Evolutionary conservation across 2,888 invertebrate genomes (phyloP), one percentile per base, ranked within the genome.

Genomic region (Drosophila picticornis): DNA sequence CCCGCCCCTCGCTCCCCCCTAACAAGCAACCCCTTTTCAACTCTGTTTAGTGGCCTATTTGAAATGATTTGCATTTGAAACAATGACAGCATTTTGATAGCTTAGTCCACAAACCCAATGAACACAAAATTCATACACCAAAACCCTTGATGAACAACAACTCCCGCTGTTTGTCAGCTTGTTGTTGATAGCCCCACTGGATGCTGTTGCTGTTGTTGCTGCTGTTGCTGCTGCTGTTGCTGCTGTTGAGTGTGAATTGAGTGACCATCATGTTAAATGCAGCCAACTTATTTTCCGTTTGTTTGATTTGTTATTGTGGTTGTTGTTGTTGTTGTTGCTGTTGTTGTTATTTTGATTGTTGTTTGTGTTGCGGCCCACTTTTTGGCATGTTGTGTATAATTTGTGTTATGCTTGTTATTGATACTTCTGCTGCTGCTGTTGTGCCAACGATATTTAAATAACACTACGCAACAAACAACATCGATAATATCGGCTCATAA

Each of bases 1-100:
- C 11, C 31, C 29, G 1, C 22, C 25, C 16, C 22, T 0, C 9
- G 25, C 11, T 0, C n/a, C 31, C 19, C 27, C 27, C 11, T 10
- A 0, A 22, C 36, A 9, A 6, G n/a, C 32, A 27, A 6, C 19
- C 34, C 10, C 13, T 25, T 16, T 52, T 70, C 34, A 68, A 57
- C 64, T 9, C 11, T 71, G 71, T 73, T 84, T 80, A 82, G 84
- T 81, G 80, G 78, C 78, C 74, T 72, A 71, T 67, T 83, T 80
- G 59, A 57, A 68, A 67, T 85, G 87, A 85, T 87, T 84, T 87
- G 84, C 84, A 85, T 87, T 81, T 74, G 83, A 75, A 87, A 87
- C 88, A 85, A 87, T 87, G 83, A 77, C 75, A 76, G 74, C 67
- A 53, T 67, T 86, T 72, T 70, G 83, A 75, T 76, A 75, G 80